Conservation (phyloP, 2,888 invertebrate species). For the Pseudolycoriella hygida region DNA sequence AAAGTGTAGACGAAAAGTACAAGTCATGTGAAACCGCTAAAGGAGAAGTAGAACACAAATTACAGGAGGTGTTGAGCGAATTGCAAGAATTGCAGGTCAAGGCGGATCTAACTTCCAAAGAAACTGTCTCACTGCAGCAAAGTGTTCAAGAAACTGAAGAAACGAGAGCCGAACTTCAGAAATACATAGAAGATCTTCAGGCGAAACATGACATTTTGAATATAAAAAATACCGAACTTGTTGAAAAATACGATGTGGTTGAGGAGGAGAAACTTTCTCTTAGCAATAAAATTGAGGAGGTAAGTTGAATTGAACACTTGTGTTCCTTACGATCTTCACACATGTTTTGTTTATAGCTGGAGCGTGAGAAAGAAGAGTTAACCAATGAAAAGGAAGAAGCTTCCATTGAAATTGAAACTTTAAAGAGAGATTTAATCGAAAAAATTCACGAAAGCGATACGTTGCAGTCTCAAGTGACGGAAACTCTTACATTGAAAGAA, state of each 20-base stretch:
- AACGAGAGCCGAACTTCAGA: background rate
- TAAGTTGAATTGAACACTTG: no score
- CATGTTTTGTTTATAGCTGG: no score
- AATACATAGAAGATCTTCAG: background rate
- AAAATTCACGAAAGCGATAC: conserved; percentile 12
- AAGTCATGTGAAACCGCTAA: background rate
- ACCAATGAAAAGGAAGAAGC: conserved; percentile 11
- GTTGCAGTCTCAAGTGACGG: conserved; percentile 13
- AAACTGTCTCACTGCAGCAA: conserved; percentile 1
- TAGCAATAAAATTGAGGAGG: conserved; percentile 12
- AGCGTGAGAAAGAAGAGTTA: conserved; percentile 8
- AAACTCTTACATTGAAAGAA: conserved; percentile 15
- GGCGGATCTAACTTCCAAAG: background rate
- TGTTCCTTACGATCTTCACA: no score
- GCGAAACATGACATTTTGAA: background rate
- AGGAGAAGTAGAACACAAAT: conserved; percentile 4
- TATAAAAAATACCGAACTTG: no score
- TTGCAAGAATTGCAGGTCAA: conserved; percentile 1
- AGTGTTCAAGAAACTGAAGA: background rate
- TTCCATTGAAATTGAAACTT: conserved; percentile 4
- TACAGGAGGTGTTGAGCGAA: conserved; percentile 1
- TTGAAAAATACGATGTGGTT: background rate
- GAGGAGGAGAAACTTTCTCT: conserved; percentile 14
- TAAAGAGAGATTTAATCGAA: conserved; percentile 19
- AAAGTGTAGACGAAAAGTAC: no score